Evolutionary conservation across 1,140 invertebrate genomes (phyloP).

Genomic region (Lamellibrachia luymesi): DNA sequence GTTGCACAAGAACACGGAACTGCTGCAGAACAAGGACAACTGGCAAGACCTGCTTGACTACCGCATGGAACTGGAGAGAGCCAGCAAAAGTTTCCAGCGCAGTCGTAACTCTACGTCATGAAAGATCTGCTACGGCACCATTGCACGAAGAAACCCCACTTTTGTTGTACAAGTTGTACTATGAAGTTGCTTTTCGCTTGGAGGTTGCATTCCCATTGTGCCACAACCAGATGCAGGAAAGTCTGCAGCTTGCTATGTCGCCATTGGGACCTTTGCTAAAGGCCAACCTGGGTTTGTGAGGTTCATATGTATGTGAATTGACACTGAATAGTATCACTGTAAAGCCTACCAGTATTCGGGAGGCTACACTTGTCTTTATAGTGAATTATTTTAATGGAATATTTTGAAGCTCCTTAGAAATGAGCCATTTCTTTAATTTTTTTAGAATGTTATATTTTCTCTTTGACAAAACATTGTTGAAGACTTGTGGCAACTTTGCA

Average conservation of each 20-base stretch:
- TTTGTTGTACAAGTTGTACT: neutral
- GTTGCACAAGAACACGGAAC: slow-evolving; percentile 41
- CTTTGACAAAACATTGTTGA: neutral
- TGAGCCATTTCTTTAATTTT: neutral
- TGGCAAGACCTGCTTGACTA: slow-evolving; percentile 41
- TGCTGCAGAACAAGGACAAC: slow-evolving; percentile 32
- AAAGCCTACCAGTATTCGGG: neutral
- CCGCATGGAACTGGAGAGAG: slow-evolving; percentile 31
- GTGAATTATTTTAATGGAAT: neutral
- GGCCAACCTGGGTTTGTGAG: neutral
- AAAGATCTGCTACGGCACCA: neutral
- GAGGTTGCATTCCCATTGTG: neutral
- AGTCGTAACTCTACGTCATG: neutral
- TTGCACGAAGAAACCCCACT: neutral
- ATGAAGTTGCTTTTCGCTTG: neutral
- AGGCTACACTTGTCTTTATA: neutral
- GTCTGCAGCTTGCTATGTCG: neutral
- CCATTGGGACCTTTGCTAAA: neutral
- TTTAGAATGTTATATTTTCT: neutral
- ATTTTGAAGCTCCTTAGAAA: neutral
- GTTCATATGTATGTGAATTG: neutral
- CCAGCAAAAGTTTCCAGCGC: slow-evolving; percentile 17
- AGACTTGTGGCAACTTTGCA: neutral
- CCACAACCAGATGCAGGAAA: neutral
- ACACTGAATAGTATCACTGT: neutral